Percentiles rank a stretch among this genome's conserved stretches.
Evolutionary conservation across 2,113 vertebrate species (phyloP).

Genomic region (Albula goreensis): DNA sequence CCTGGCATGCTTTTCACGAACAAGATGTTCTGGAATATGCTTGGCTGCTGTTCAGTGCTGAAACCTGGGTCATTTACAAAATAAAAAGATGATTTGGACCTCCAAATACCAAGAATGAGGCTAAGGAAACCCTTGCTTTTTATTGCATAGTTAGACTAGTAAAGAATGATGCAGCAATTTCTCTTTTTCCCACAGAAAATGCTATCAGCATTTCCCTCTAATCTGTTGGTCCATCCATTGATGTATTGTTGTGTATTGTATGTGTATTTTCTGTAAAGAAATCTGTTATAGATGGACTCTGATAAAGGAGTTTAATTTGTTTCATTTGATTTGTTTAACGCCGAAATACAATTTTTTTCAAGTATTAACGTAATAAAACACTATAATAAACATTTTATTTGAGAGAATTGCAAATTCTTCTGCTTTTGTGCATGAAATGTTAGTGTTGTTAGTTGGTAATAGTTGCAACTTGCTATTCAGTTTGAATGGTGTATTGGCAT

Average conservation of each 20-base stretch:
- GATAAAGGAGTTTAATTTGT: no score
- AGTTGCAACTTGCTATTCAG: neutral
- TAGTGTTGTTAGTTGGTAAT: neutral
- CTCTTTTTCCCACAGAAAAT: neutral
- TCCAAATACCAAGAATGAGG: neutral
- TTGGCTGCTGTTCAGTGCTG: neutral
- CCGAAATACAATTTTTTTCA: no score
- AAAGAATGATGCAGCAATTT: neutral
- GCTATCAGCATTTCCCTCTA: neutral
- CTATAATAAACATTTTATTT: no score
- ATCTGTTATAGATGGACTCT: no score
- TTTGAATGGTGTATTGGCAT: constrained; percentile 51
- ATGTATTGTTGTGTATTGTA: no score
- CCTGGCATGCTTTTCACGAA: constrained; percentile 19
- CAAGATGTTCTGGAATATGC: neutral
- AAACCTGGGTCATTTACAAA: neutral
- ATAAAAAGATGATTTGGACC: neutral
- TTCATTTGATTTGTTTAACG: no score
- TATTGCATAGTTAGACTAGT: neutral
- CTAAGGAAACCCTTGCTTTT: neutral
- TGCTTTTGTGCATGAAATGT: neutral
- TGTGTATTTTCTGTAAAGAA: no score
- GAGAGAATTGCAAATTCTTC: neutral
- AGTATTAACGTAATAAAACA: no score
- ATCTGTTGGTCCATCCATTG: neutral